phyloP scores from a whole-genome alignment of 2,797 vertebrate species.

The Etheostoma perlongum region DNA sequence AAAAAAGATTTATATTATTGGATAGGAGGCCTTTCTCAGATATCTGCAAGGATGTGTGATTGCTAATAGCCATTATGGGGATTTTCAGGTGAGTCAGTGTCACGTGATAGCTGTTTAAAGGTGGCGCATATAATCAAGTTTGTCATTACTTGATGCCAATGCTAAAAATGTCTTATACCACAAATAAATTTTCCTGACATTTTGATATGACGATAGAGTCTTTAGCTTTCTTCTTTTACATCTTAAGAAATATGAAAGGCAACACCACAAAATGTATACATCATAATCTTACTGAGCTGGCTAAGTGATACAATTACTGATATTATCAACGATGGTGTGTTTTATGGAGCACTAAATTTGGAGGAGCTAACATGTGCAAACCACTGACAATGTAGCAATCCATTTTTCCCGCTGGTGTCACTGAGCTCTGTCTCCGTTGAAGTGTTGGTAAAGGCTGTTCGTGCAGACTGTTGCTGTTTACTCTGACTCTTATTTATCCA shows the following conservation, averaged over 20 bases:
- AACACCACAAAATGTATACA: not conserved
- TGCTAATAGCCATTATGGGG: constrained; percentile 43
- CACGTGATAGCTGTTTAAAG: constrained; percentile 52
- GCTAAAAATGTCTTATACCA: constrained; percentile 28
- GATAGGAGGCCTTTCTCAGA: constrained; percentile 62
- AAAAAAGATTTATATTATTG: constrained; percentile 64
- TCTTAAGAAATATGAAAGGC: constrained; percentile 8
- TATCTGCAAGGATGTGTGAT: constrained; percentile 50
- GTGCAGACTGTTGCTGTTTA: constrained; percentile 3
- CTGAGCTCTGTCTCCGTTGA: constrained; percentile 9
- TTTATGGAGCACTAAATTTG: constrained; percentile 9
- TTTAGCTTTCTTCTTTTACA: not conserved
- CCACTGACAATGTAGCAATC: constrained; percentile 19
- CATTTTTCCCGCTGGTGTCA: constrained; percentile 6
- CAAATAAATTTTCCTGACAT: constrained; percentile 33
- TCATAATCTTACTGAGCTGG: not conserved
- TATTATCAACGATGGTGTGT: constrained; percentile 28
- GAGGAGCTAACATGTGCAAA: constrained; percentile 20
- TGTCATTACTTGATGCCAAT: constrained; percentile 5
- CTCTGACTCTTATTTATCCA: constrained; percentile 16
- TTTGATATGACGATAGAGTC: constrained; percentile 21
- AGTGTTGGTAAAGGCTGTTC: constrained; percentile 15
- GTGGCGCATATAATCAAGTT: constrained; percentile 43
- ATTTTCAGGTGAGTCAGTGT: constrained; percentile 38
- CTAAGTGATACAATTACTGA: constrained; percentile 13